Percentiles rank a stretch among this genome's conserved stretches.
Conservation (phyloP, 2,888 invertebrate species). For the Drosophila cyrtoloma region DNA sequence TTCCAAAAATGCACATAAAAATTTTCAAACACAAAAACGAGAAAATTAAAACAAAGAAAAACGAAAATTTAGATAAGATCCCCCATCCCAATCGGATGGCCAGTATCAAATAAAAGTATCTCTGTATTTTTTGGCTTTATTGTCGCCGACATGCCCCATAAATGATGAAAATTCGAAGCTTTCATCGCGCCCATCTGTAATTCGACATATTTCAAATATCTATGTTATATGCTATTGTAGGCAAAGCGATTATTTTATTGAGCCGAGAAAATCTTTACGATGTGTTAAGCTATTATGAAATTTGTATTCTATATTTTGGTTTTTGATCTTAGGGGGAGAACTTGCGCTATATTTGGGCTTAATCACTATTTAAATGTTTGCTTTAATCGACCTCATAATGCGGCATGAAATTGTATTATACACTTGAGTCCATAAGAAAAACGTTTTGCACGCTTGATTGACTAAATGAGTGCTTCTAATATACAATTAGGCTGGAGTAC, state of each 20-base stretch:
- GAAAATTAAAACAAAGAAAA: conserved; percentile 65
- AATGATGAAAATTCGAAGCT: conserved; percentile 61
- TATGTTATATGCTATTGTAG: conserved; percentile 14
- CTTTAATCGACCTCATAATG: conserved; percentile 67
- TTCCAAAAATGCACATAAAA: conserved; percentile 48
- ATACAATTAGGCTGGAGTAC: not conserved
- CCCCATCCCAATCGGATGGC: conserved; percentile 15
- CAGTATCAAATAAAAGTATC: conserved; percentile 33
- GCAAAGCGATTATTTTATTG: conserved; percentile 47
- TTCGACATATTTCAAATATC: conserved; percentile 12
- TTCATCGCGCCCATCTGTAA: conserved; percentile 70
- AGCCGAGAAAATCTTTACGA: conserved; percentile 72
- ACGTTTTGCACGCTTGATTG: conserved; percentile 44
- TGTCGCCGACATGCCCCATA: conserved; percentile 73
- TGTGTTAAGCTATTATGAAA: conserved; percentile 68
- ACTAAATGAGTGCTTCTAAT: conserved; percentile 4
- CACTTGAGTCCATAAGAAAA: conserved; percentile 41
- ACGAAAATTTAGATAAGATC: conserved; percentile 50
- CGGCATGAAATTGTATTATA: conserved; percentile 57
- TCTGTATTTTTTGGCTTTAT: conserved; percentile 53
- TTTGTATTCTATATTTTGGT: conserved; percentile 24
- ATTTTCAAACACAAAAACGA: conserved; percentile 45
- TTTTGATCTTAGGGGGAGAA: conserved; percentile 9
- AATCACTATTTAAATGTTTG: conserved; percentile 64
- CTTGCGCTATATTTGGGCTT: conserved; percentile 37